Evolutionary conservation across 2,888 invertebrate species (phyloP), one percentile per base, ranked within the genome.

Genomic region (Andrena fulva): DNA sequence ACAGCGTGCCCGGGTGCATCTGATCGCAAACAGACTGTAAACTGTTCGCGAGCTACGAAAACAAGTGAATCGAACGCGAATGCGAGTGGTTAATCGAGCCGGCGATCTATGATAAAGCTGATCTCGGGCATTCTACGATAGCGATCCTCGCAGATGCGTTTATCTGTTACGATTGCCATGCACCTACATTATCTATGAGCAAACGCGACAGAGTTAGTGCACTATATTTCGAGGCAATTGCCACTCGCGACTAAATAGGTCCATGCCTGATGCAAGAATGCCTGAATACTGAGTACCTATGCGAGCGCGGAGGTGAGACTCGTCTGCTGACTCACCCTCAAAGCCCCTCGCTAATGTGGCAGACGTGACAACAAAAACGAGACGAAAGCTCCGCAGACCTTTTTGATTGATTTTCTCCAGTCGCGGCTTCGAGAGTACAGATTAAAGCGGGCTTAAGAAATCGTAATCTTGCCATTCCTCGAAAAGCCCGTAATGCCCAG

Each of bases 101-200:
- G 29, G n/a, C 27, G 20, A 73, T 68, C 72, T 10, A 10, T n/a
- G 73, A 78, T 73, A 73, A 73, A 33, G 29, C 60, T 72, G n/a
- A 24, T 33, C 24, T 20, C 29, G 33, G 12, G 6, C 1, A 27
- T 52, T 5, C 31, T 7, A 64, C 35, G 48, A 59, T 48, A 33
- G 20, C 59, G 31, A 64, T 16, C 16, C 20, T 48, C 42, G 16
- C 42, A 54, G 31, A 48, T 0, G 7, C 27, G 54, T 59, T 35
- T 29, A 59, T 59, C 12, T 31, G 12, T 16, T 29, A 31, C 42
- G 42, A 48, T 33, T 69, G 50, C 7, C 20, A 56, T 31, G 20
- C 20, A 50, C 8, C 27, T 29, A 20, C n/a, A 27, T 27, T 10
- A 24, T 56, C 16, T 42, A 42, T 2, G 52, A 5, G 27, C 31